Conservation (phyloP, 2,113 vertebrate genomes). For the Lamprotornis superbus region DNA sequence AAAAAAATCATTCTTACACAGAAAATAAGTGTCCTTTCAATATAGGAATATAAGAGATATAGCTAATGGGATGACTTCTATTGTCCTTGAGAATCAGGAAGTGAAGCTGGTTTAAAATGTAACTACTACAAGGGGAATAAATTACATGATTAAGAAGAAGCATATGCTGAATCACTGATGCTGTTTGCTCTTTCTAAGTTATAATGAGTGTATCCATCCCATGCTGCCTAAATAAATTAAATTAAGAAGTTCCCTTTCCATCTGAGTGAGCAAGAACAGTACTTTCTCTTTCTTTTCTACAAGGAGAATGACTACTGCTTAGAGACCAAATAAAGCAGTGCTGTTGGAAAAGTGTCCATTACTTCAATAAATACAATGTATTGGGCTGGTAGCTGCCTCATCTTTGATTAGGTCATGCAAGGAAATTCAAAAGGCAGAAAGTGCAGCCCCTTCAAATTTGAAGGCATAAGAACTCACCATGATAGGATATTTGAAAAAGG, state of each 20-base stretch:
- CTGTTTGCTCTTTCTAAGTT: background rate
- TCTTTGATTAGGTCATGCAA: background rate
- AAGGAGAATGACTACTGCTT: background rate
- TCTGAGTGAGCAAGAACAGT: background rate
- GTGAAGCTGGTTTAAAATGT: background rate
- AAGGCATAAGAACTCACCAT: background rate
- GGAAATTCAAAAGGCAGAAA: background rate
- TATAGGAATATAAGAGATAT: background rate
- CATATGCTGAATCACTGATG: background rate
- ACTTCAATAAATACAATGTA: background rate
- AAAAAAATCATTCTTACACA: background rate
- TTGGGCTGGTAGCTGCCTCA: background rate
- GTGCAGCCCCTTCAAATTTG: background rate
- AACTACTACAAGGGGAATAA: background rate
- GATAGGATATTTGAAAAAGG: background rate
- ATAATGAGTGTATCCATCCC: background rate
- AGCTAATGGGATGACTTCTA: background rate
- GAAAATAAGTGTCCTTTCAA: background rate
- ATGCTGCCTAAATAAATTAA: background rate
- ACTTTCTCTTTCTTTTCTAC: background rate
- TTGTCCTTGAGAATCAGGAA: background rate
- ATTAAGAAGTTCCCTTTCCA: background rate
- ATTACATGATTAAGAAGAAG: background rate
- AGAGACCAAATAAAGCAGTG: background rate
- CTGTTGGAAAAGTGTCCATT: background rate